Base-by-base conservation (phyloP, 2,888 invertebrate genomes). In the Pyrrhia umbra region DNA sequence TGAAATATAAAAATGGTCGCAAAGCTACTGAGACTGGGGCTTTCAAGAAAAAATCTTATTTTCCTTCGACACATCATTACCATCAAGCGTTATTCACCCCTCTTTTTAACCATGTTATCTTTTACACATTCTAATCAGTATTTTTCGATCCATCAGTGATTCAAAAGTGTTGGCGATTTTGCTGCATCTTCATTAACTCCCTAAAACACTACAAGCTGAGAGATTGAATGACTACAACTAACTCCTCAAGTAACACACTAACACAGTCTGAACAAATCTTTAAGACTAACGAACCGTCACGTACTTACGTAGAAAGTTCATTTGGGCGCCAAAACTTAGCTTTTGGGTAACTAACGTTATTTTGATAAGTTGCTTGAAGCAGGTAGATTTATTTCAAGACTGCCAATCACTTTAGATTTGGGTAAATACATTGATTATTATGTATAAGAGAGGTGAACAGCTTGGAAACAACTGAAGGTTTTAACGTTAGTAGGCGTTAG, bases 261-360 rank as follows among this genome's bases (percentile, higher is more conserved):
- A 61, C 51, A 56, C 56, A 58, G 51, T 47, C 49, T 16, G 47
- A 76, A 77, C 77, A 71, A 78, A 75, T 66, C 64, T 64, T 59
- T 18, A 52, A 68, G 68, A 39, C 50, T 68, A 71, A 79, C 64
- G 58, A 79, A 71, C 45, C 72, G n/a, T 63, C 49, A 43, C 21
- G 60, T 63, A 72, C 68, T 63, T 65, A 59, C 49, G 46, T 66
- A 45, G 46, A 34, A 68, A 80, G 55, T 80, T 68, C 49, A 80
- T 71, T 77, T 52, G 20, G 59, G 59, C 59, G 30, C 59, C 57
- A 55, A 68, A 78, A 80, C 78, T 80, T 80, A 42, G 74, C 74
- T 80, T 80, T 77, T 71, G 68, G 62, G 54, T n/a, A 39, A 40
- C 43, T 74, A 71, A 73, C 54, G 42, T 70, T 68, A 62, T 80